A percentile compares a stretch with the other conserved stretches of the same genome.
Conservation (phyloP, 2,113 vertebrate genomes). For the Phalacrocorax aristotelis region DNA sequence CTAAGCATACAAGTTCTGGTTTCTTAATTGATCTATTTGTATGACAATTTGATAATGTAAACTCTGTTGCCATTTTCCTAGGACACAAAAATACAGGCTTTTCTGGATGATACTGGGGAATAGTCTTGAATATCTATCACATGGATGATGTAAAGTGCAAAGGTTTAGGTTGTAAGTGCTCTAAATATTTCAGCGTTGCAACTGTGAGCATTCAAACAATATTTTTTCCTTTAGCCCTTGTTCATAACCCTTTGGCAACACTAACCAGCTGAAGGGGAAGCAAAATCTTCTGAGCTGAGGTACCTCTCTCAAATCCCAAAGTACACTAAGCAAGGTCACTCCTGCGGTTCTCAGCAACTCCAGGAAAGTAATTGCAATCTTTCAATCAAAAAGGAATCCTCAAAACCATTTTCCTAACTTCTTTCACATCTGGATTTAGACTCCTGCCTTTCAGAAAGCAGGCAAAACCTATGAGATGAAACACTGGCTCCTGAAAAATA, state of each 20-base stretch:
- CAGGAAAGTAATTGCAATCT: not conserved
- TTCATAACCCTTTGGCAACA: not conserved
- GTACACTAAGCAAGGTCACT: not conserved
- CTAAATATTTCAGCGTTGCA: not conserved
- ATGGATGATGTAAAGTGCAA: not conserved
- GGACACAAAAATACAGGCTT: not conserved
- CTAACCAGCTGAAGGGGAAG: not conserved
- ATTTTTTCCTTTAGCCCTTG: not conserved
- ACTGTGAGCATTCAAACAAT: not conserved
- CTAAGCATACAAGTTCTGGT: not conserved
- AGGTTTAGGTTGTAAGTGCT: not conserved
- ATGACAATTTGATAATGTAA: constrained; percentile 25
- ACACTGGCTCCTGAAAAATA: not conserved
- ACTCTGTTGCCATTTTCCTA: not conserved
- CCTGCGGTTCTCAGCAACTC: not conserved
- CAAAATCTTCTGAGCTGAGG: not conserved
- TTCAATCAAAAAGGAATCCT: not conserved
- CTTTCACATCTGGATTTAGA: constrained; percentile 14
- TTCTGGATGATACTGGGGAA: not conserved
- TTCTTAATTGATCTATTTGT: constrained; percentile 39
- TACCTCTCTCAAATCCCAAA: not conserved
- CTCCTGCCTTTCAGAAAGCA: not conserved
- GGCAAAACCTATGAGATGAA: not conserved
- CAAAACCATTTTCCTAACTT: not conserved
- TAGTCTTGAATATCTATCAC: not conserved